phyloP scores from a whole-genome alignment of 2,888 invertebrate species.

The Heliconius cydno region DNA sequence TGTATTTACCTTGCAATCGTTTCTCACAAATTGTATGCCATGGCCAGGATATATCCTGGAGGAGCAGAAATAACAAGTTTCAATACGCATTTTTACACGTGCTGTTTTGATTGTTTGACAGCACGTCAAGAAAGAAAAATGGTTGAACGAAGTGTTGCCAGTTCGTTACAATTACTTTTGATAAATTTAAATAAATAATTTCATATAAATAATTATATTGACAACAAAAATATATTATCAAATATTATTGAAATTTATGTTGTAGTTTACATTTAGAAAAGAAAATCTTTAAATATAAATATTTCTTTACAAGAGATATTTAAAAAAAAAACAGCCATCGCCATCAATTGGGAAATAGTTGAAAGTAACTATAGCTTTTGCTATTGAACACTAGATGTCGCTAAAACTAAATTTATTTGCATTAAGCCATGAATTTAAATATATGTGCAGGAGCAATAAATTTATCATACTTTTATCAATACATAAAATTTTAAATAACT shows the following conservation, averaged over 20 bases:
- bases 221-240: not conserved
- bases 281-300: not conserved
- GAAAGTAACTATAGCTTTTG: constrained; percentile 8
- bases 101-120: constrained; percentile 64
- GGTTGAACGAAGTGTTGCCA: constrained; percentile 12
- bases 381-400: constrained; percentile 60
- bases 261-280: not conserved
- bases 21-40: constrained; percentile 98
- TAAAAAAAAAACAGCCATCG: not conserved
- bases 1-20: constrained; percentile 95
- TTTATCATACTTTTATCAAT: too few relatives aligned
- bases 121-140: constrained; percentile 61
- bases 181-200: too few relatives aligned
- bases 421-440: too few relatives aligned
- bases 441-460: too few relatives aligned
- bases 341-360: constrained; percentile 41
- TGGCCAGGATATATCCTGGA: constrained; percentile 99
- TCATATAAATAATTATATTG: not conserved
- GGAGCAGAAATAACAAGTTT: constrained; percentile 99
- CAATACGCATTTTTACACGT: constrained; percentile 94
- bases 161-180: not conserved
- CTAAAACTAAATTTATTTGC: not conserved
- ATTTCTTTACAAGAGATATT: not conserved
- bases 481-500: too few relatives aligned
- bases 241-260: not conserved